Base-by-base conservation (phyloP, 2,888 invertebrate species). In the Stenurella melanura region DNA sequence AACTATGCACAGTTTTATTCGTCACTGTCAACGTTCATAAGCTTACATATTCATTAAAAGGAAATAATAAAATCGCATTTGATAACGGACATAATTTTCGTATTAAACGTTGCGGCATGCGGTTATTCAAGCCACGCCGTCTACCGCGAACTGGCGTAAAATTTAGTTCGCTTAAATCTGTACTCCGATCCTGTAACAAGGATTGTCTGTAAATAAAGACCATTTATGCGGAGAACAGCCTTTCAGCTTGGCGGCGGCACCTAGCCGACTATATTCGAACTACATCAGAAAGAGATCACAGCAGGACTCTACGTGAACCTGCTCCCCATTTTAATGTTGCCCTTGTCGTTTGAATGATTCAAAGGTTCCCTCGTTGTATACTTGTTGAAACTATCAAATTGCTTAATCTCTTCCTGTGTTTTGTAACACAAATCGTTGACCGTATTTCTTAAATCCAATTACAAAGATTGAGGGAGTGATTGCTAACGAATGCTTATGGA, bases 381-480 rank as follows among this genome's bases (percentile, higher is more conserved):
- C 42, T 64, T 64, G 64, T 64, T 64, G 38, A 64, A 42, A 64
- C 42, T 64, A 64, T 19, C 64, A 64, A 42, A 38, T 18, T 38
- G 42, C 50, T 42, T 64, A 64, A 64, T 64, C 34, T 18, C 38
- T 38, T 64, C 15, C 63, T 63, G 61, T 34, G 61, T 63, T 60
- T 60, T 61, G n/a, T 61, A 26, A 30, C 30, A 30, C 21, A 61
- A 38, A 38, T 38, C 12, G 18, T 4, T 18, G 34, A 61, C 21
- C 18, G 38, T 64, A 6, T 63, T 38, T 38, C 63, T 63, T 42
- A 19, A 34, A 64, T 64, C 42, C 17, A 64, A 64, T 64, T 64
- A 64, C 1, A 21, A 18, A 64, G 64, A 64, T 64, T 18, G 18
- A 18, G 38, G 6, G n/a, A 50, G 50, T 50, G 50, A 50, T 50